Conservation (phyloP, 2,113 vertebrate species). For the Erythrolamprus reginae region DNA sequence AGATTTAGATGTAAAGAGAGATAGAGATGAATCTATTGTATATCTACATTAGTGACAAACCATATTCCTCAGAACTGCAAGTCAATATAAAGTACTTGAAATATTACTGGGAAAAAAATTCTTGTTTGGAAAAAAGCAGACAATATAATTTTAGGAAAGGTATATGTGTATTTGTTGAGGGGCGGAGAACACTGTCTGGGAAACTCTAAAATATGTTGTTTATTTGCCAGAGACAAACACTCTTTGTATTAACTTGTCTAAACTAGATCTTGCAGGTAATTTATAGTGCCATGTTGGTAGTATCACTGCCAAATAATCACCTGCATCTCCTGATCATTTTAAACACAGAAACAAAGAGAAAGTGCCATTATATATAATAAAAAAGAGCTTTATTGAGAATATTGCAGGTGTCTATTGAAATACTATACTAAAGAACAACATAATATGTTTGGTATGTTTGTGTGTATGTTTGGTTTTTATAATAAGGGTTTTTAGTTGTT, state of each 20-base stretch:
- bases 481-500: too few species aligned
- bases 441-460: too few species aligned
- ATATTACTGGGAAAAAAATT: constrained; percentile 46
- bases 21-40: not conserved
- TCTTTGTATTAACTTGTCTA: not conserved
- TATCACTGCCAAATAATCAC: constrained; percentile 23
- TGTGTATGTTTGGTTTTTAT: too few species aligned
- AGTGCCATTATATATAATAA: not conserved
- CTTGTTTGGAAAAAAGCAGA: constrained; percentile 46
- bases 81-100: constrained; percentile 46
- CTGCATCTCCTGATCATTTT: constrained; percentile 38
- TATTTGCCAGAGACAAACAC: constrained; percentile 2
- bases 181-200: not conserved
- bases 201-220: constrained; percentile 50
- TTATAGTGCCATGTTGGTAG: not conserved
- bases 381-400: not conserved
- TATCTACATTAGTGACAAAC: constrained; percentile 39
- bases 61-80: constrained; percentile 42
- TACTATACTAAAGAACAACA: not conserved
- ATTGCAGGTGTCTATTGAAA: not conserved
- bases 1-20: not conserved
- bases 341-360: not conserved
- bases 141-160: constrained; percentile 40
- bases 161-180: too few species aligned
- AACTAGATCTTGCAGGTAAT: not conserved